These are phyloP conservation scores for Fabriciana adippe DNA, from an alignment of 2,888 invertebrate genomes.

Conservation along the genomic window DNA sequence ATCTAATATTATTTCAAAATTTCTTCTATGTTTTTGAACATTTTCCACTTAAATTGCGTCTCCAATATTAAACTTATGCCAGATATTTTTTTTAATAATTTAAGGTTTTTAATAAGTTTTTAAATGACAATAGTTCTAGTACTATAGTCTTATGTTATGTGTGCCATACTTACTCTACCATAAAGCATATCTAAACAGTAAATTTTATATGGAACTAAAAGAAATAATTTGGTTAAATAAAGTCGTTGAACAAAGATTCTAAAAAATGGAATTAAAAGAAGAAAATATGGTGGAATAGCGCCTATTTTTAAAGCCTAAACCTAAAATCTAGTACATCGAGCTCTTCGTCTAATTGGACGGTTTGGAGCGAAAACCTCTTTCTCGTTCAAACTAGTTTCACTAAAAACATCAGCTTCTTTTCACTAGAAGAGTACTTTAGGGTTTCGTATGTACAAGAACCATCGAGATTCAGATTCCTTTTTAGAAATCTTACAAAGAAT, in stretches of 20 bases:
- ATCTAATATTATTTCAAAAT: slow-evolving; percentile 9
- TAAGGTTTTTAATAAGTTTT: not conserved
- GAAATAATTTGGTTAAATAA: too few relatives aligned
- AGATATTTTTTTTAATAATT: not conserved
- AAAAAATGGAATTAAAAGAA: not conserved
- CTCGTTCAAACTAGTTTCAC: slow-evolving; percentile 32
- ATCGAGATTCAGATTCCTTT: slow-evolving; percentile 4
- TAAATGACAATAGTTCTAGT: not conserved
- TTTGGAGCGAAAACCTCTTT: slow-evolving; percentile 33
- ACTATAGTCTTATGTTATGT: not conserved
- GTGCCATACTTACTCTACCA: too few relatives aligned
- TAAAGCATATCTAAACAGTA: too few relatives aligned
- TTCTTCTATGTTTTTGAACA: slow-evolving; percentile 5
- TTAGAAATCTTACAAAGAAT: not conserved
- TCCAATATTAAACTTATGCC: not conserved
- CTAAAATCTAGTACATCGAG: slow-evolving; percentile 29
- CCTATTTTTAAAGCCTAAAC: slow-evolving; percentile 18
- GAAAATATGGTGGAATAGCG: slow-evolving; percentile 18
- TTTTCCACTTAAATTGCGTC: not conserved
- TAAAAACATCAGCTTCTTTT: slow-evolving; percentile 33
- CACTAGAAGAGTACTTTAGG: slow-evolving; percentile 16
- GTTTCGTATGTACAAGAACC: slow-evolving; percentile 11
- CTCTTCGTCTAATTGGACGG: slow-evolving; percentile 46
- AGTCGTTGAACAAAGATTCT: not conserved
- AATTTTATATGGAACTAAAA: too few relatives aligned